Evolutionary conservation across 1,140 invertebrate genomes (phyloP).

Genomic region (Lordiphosa clarofinis): DNA sequence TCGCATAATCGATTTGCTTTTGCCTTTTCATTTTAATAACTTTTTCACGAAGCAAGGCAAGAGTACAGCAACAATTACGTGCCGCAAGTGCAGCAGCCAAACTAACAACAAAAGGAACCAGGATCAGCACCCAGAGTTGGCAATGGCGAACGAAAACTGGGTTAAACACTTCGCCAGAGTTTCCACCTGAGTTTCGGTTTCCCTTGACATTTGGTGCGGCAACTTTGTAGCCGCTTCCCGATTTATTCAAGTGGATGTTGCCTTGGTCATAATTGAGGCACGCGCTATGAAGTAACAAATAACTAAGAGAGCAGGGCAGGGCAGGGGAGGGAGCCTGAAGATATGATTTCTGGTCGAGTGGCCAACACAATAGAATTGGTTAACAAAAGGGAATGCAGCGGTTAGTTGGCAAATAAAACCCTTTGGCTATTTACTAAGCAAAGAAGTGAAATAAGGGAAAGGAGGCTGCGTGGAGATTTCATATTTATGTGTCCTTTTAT

Average conservation of each 20-base stretch:
- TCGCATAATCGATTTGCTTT: slow-evolving; percentile 68
- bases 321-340: neutral
- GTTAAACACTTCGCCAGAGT: slow-evolving; percentile 65
- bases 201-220: slow-evolving; percentile 66
- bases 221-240: slow-evolving; percentile 35
- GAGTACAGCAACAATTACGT: slow-evolving; percentile 71
- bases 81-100: slow-evolving; percentile 35
- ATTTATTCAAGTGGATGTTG: slow-evolving; percentile 53
- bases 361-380: slow-evolving; percentile 15
- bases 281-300: slow-evolving; percentile 55
- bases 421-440: neutral
- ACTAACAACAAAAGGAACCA: slow-evolving; percentile 39
- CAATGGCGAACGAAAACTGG: slow-evolving; percentile 54
- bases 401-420: neutral
- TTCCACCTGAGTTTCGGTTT: slow-evolving; percentile 44
- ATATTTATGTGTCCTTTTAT: no score
- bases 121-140: slow-evolving; percentile 34
- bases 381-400: slow-evolving; percentile 7
- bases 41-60: slow-evolving; percentile 38
- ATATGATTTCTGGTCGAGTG: slow-evolving; percentile 32
- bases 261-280: slow-evolving; percentile 62
- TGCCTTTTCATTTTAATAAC: slow-evolving; percentile 74
- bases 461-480: no score
- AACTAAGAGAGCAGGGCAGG: no score
- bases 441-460: neutral